These are phyloP conservation scores for Adelosebastes latens DNA, from an alignment of 2,797 vertebrate genomes.

Conservation along the genomic window DNA sequence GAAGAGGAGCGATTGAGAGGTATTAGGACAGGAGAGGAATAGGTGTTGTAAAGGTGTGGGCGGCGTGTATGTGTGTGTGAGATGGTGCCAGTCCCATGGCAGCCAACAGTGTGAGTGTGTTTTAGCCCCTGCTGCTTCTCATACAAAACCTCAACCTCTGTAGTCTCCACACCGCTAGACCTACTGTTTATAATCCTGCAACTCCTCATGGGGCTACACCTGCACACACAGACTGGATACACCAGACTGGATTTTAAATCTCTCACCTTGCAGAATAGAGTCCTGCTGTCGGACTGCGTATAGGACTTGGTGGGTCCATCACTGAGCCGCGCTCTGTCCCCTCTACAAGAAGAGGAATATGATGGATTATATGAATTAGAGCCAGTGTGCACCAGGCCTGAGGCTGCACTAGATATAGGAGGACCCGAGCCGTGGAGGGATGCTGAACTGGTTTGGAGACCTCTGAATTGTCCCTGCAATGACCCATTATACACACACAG, in stretches of 20 bases:
- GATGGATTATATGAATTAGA: constrained; percentile 82
- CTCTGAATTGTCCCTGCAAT: constrained; percentile 68
- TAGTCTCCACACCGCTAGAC: constrained; percentile 55
- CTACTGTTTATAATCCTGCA: constrained; percentile 69
- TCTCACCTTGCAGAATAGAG: constrained; percentile 66
- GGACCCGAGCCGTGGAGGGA: constrained; percentile 50
- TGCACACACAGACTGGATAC: constrained; percentile 28
- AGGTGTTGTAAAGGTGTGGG: constrained; percentile 72
- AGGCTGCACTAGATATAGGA: constrained; percentile 63
- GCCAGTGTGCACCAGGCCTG: constrained; percentile 60
- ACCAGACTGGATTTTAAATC: constrained; percentile 60
- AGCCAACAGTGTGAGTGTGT: constrained; percentile 71
- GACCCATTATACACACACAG: constrained; percentile 66
- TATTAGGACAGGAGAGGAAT: constrained; percentile 67
- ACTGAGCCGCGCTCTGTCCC: constrained; percentile 50
- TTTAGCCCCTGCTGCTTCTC: constrained; percentile 73
- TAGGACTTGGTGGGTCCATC: constrained; percentile 58
- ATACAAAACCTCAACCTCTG: constrained; percentile 74
- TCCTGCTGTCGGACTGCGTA: constrained; percentile 34
- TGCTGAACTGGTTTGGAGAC: constrained; percentile 60
- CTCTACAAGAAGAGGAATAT: constrained; percentile 70
- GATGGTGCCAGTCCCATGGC: constrained; percentile 65
- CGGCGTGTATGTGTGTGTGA: constrained; percentile 42
- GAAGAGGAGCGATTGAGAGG: constrained; percentile 64
- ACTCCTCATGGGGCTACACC: constrained; percentile 60